A percentile compares a stretch with the other conserved stretches of the same genome.
Evolutionary conservation across 2,888 invertebrate species (phyloP).

Genomic region (Drosophila nr. perissopoda): DNA sequence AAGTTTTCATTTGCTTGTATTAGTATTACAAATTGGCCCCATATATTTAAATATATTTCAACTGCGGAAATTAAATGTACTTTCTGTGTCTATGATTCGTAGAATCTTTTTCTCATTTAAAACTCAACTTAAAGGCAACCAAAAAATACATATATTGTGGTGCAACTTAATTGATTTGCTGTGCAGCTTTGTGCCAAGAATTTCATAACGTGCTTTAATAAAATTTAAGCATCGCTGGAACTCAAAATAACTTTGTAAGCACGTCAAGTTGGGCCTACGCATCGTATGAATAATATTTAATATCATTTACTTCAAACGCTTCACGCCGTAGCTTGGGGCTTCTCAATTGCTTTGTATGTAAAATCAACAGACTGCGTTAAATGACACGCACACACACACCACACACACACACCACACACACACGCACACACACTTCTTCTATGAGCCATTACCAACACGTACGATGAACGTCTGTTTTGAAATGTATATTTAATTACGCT

Average conservation of each 20-base stretch:
- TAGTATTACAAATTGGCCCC: too few species aligned
- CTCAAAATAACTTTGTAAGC: constrained; percentile 48
- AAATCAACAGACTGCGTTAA: constrained; percentile 31
- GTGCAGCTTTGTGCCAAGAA: constrained; percentile 31
- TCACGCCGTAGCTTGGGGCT: constrained; percentile 17
- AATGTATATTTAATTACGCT: constrained; percentile 54
- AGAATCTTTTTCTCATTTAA: not conserved
- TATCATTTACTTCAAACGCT: constrained; percentile 60
- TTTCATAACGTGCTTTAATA: constrained; percentile 44
- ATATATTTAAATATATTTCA: not conserved
- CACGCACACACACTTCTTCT: not conserved
- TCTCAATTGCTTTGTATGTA: constrained; percentile 22
- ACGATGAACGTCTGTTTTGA: constrained; percentile 14
- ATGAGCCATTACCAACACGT: not conserved
- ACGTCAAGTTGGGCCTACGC: constrained; percentile 38
- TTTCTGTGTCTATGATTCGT: not conserved
- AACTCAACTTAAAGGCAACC: not conserved
- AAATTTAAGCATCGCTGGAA: constrained; percentile 54
- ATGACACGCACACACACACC: constrained; percentile 1
- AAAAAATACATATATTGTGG: not conserved
- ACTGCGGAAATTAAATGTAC: not conserved
- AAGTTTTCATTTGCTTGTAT: too few species aligned
- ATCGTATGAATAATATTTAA: constrained; percentile 67
- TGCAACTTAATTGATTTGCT: constrained; percentile 29
- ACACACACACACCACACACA: not conserved